Conservation (phyloP, 2,113 vertebrate genomes). For the Pseudolaguvia tuberculata region DNA sequence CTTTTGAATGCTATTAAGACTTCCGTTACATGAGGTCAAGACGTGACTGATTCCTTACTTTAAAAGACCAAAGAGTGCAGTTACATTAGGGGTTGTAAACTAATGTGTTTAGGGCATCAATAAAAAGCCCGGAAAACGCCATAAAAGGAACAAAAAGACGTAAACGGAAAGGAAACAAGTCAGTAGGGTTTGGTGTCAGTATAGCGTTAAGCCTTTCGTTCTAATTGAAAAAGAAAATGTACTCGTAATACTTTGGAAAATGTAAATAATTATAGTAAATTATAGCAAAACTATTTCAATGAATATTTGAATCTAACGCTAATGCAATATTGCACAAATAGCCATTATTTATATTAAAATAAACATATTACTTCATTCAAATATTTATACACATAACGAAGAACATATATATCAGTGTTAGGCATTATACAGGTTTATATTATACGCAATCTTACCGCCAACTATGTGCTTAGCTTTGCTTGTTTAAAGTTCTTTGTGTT, state of each 20-base stretch:
- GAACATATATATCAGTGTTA: not conserved
- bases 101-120: constrained; percentile 62
- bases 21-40: constrained; percentile 27
- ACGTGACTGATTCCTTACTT: constrained; percentile 29
- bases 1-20: constrained; percentile 16
- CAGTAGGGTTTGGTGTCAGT: constrained; percentile 23
- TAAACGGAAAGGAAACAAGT: constrained; percentile 37
- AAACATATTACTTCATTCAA: not conserved
- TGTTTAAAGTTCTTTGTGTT: too few relatives aligned
- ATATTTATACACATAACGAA: not conserved
- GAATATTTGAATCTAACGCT: too few relatives aligned
- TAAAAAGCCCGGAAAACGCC: constrained; percentile 65
- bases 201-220: not conserved
- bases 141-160: constrained; percentile 60
- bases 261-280: not conserved
- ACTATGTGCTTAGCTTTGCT: not conserved
- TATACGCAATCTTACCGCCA: too few relatives aligned
- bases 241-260: not conserved
- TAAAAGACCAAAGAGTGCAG: constrained; percentile 37
- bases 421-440: not conserved
- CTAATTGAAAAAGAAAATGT: not conserved
- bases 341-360: not conserved
- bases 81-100: constrained; percentile 50
- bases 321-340: not conserved
- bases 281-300: too few relatives aligned